Conservation (phyloP, 2,797 vertebrate genomes). For the Sebastes hopkinsi region DNA sequence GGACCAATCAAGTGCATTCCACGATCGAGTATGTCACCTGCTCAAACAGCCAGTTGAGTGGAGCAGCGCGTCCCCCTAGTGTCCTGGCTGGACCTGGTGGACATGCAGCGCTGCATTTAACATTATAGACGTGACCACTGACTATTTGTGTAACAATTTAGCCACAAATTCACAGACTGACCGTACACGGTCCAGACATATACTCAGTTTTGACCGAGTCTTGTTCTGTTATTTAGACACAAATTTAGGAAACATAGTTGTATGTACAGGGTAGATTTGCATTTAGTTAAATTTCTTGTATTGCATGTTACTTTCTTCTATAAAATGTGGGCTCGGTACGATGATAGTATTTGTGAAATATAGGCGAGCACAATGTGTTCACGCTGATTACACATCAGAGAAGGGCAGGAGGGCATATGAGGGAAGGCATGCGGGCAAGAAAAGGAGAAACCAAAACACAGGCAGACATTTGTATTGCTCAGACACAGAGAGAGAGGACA, state of each 20-base stretch:
- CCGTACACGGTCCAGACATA: too few species aligned
- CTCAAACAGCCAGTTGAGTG: too few species aligned
- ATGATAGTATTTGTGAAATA: background rate
- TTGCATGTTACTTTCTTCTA: background rate
- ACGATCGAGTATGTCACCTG: too few species aligned
- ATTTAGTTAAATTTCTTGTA: background rate
- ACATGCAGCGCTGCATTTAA: too few species aligned
- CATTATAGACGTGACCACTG: too few species aligned
- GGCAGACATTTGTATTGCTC: constrained; percentile 18
- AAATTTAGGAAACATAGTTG: background rate
- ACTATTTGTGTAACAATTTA: too few species aligned
- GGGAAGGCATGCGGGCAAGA: constrained; percentile 41
- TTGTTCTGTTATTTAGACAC: background rate
- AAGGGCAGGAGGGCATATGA: constrained; percentile 15
- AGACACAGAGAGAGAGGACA: constrained; percentile 18
- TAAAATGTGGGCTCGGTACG: background rate
- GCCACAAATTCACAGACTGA: too few species aligned
- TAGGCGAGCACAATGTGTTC: background rate
- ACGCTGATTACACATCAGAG: constrained; percentile 67
- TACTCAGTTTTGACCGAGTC: too few species aligned
- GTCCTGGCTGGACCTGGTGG: too few species aligned
- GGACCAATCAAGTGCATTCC: too few species aligned
- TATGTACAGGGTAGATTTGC: background rate
- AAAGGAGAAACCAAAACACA: constrained; percentile 25
- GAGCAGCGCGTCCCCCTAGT: too few species aligned